phyloP scores from a whole-genome alignment of 2,797 vertebrate genomes.

The Harpagifer antarcticus region DNA sequence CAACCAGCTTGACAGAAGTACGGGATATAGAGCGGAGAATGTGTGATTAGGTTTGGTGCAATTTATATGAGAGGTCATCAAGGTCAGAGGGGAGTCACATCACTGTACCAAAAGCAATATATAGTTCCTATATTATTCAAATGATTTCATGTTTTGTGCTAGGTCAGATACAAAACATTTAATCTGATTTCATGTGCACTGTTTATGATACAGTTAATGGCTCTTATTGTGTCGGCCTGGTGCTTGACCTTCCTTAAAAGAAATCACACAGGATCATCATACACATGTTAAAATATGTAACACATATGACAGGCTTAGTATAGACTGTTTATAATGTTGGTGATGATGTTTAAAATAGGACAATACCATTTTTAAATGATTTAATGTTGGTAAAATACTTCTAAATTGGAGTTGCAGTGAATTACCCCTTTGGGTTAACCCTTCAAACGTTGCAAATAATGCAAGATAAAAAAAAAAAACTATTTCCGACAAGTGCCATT shows the following conservation, averaged over 20 bases:
- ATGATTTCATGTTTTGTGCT: conserved; percentile 3
- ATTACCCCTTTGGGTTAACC: conserved; percentile 41
- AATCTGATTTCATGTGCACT: background rate
- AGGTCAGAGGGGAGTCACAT: conserved; percentile 42
- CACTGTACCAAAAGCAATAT: conserved; percentile 30
- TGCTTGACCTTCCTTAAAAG: background rate
- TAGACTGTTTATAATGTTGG: background rate
- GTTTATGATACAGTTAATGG: background rate
- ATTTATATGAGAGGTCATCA: conserved; percentile 58
- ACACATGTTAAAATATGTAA: background rate
- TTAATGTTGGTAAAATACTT: conserved; percentile 27
- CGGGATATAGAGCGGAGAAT: conserved; percentile 62
- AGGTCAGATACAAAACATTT: background rate
- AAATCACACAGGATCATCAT: background rate
- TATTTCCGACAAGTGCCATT: conserved; percentile 66
- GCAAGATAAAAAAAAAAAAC: conserved; percentile 66
- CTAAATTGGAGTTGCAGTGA: conserved; percentile 33
- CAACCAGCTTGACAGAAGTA: conserved; percentile 52
- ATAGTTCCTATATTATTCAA: conserved; percentile 9
- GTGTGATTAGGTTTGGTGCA: conserved; percentile 67
- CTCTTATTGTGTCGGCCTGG: background rate
- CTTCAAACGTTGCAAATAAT: conserved; percentile 50
- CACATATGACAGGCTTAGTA: background rate
- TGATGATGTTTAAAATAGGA: background rate
- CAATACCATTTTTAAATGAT: conserved; percentile 17